These are phyloP conservation scores for Sylvilagus bachmani DNA, from an alignment of 2,113 vertebrate species.

Conservation along the genomic window DNA sequence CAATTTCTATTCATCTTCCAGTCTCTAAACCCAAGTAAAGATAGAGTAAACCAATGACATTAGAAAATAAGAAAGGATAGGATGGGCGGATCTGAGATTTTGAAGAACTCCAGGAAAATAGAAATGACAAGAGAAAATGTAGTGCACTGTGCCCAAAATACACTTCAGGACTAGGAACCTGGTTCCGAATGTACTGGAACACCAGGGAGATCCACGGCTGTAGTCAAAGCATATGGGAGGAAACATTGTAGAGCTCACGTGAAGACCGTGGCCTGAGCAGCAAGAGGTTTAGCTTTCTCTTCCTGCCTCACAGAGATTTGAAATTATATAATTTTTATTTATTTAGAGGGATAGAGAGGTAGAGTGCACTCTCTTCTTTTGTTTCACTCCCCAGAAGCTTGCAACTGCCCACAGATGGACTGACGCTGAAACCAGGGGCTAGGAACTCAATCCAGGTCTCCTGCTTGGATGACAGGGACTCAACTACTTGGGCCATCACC, in stretches of 20 bases:
- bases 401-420: no score
- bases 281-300: neutral
- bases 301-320: neutral
- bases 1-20: no score
- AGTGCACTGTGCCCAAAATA: neutral
- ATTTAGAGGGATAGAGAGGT: no score
- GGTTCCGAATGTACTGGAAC: neutral
- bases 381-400: no score
- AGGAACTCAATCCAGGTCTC: no score
- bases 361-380: no score
- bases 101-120: neutral
- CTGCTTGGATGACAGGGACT: no score
- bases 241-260: neutral
- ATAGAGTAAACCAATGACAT: neutral
- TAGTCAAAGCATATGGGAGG: neutral
- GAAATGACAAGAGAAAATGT: neutral
- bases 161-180: neutral
- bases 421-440: no score
- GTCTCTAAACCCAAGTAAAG: neutral
- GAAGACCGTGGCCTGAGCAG: neutral
- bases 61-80: neutral
- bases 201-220: neutral
- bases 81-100: neutral
- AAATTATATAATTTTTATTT: no score
- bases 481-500: no score